Base-by-base conservation (phyloP, 2,113 vertebrate genomes). In the Triplophysa rosa region DNA sequence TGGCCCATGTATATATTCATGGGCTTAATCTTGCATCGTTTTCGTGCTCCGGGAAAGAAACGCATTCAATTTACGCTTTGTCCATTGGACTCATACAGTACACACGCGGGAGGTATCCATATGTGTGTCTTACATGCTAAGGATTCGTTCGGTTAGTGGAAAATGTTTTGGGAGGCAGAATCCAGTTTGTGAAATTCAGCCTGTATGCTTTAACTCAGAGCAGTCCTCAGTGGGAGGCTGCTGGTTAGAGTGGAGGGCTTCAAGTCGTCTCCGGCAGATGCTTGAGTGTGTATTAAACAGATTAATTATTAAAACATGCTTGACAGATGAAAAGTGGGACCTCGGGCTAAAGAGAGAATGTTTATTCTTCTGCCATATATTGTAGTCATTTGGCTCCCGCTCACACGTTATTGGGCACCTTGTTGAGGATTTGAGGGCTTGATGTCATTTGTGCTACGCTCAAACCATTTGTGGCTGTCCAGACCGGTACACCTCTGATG, bases 1-100 rank as follows among this genome's bases (percentile, higher is more conserved):
- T 81, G 89, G 89, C 89, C 90, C 92, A 94, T 94, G 93, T 93
- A 93, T 94, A 94, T 93, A 94, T 94, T 93, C 92, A 94, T 94
- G 90, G 89, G 88, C 90, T 93, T 93, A 94, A 93, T 93, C 92
- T 94, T 91, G 87, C 91, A 92, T 89, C 90, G 89, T 92, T 91
- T 90, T 90, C 87, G 87, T 86, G 89, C 90, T 90, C 89, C 87
- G 75, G 87, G 88, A 90, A 92, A 92, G 86, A 92, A 92, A 90
- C 89, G 91, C 91, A 91, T 94, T 94, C 91, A 90, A 93, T 94
- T 94, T 93, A 87, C 84, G 83, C 71, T 78, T 49, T 47, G 42
- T 67, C 78, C 42, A 73, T 84, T 84, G 26, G 78, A 68, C 69
- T 79, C 80, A 70, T 80, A 81, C 85, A 87, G 77, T 82, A 80